phyloP scores from a whole-genome alignment of 2,888 invertebrate genomes.

The Drosophila cognata region DNA sequence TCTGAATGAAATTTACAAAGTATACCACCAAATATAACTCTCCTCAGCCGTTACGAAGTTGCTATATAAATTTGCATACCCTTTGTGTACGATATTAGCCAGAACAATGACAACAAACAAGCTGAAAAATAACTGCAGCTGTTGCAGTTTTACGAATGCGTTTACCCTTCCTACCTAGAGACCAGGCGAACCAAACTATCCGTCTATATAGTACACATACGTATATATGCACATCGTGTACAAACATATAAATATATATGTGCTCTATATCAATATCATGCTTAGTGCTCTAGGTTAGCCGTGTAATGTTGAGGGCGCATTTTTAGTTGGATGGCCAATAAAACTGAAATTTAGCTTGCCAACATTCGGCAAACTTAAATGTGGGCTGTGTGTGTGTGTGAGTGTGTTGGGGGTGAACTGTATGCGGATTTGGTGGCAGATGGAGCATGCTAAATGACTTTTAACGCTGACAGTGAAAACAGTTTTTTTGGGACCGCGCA shows the following conservation, averaged over 20 bases:
- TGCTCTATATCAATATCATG: slow-evolving; percentile 34
- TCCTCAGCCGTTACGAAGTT: neutral
- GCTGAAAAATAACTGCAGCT: slow-evolving; percentile 77
- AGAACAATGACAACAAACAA: slow-evolving; percentile 68
- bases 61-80: neutral
- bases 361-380: slow-evolving; percentile 33
- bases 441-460: slow-evolving; percentile 50
- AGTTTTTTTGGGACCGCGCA: slow-evolving; percentile 18
- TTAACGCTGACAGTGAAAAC: slow-evolving; percentile 62
- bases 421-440: neutral
- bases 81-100: slow-evolving; percentile 5
- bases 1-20: neutral
- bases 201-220: slow-evolving; percentile 1
- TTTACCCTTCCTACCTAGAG: slow-evolving; percentile 30
- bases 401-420: neutral
- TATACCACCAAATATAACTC: neutral
- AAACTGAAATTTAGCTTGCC: slow-evolving; percentile 47
- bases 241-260: neutral
- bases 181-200: slow-evolving; percentile 5
- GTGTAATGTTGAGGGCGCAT: slow-evolving; percentile 51
- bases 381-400: neutral
- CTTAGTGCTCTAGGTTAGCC: slow-evolving; percentile 5
- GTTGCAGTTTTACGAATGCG: slow-evolving; percentile 80
- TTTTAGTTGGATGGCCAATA: slow-evolving; percentile 36
- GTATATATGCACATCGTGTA: slow-evolving; percentile 3